Percentiles rank a stretch among this genome's conserved stretches.
phyloP scores from a whole-genome alignment of 1,140 invertebrate species.

The Pseudachorutes palmiensis region DNA sequence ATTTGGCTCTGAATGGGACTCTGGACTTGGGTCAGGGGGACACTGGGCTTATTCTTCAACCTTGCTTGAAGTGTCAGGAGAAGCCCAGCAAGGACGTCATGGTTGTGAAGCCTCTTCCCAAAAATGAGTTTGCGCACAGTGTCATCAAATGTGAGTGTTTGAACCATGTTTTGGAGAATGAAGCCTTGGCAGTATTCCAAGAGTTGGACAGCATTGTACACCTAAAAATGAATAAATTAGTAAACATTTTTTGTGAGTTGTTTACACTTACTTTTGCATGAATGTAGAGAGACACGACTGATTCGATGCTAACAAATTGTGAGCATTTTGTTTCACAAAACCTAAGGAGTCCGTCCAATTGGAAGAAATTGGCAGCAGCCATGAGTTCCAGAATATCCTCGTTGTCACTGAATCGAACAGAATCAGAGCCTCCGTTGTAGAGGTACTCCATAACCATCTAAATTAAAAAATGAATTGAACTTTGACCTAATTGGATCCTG shows the following conservation, averaged over 20 bases:
- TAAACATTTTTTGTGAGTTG: too few species aligned
- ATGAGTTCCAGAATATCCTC: slow-evolving; percentile 77
- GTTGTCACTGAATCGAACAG: slow-evolving; percentile 45
- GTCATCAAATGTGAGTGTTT: slow-evolving; percentile 80
- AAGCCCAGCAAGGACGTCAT: slow-evolving; percentile 75
- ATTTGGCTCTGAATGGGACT: not conserved
- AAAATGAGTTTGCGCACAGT: slow-evolving; percentile 79
- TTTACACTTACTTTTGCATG: slow-evolving; percentile 78
- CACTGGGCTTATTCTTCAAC: slow-evolving; percentile 48
- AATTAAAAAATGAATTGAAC: slow-evolving; percentile 27
- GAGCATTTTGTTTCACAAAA: slow-evolving; percentile 80
- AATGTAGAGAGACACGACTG: slow-evolving; percentile 85
- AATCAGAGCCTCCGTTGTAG: slow-evolving; percentile 71
- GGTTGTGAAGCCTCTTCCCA: slow-evolving; percentile 79
- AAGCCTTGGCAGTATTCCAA: slow-evolving; percentile 81
- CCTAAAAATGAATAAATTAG: slow-evolving; percentile 47
- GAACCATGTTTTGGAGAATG: slow-evolving; percentile 84
- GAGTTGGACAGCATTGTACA: slow-evolving; percentile 75
- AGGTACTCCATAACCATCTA: slow-evolving; percentile 88
- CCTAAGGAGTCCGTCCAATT: slow-evolving; percentile 70
- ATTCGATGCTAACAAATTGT: slow-evolving; percentile 71
- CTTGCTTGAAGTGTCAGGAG: slow-evolving; percentile 68
- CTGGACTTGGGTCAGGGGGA: not conserved
- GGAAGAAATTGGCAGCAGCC: slow-evolving; percentile 86
- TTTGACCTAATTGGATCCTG: not conserved